These are phyloP conservation scores for Hydrotaea diabolus DNA, from an alignment of 2,888 invertebrate species.

Conservation along the genomic window DNA sequence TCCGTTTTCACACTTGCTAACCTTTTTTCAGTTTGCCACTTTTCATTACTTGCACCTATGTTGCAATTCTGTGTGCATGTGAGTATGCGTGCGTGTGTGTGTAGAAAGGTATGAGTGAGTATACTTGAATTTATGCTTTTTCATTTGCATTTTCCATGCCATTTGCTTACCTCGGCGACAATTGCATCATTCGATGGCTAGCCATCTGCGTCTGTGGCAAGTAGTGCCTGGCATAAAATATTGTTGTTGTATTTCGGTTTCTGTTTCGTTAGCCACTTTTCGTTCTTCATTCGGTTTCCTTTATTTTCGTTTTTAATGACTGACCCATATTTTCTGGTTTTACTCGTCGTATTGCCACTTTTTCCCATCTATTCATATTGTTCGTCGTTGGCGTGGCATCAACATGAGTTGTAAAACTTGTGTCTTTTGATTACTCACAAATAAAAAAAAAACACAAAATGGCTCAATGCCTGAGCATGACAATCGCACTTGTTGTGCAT, in stretches of 20 bases:
- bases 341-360: constrained; percentile 8
- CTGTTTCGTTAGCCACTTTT: constrained; percentile 36
- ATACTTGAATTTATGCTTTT: constrained; percentile 58
- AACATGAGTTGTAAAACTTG: background rate
- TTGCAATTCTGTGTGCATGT: too few species aligned
- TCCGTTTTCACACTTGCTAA: background rate
- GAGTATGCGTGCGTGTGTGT: background rate
- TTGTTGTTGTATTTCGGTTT: constrained; percentile 22
- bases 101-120: background rate
- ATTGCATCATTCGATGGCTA: constrained; percentile 36
- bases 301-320: constrained; percentile 47
- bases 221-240: constrained; percentile 7
- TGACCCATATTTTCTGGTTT: constrained; percentile 60
- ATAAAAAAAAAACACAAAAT: constrained; percentile 50
- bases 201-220: constrained; percentile 29
- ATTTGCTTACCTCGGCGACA: constrained; percentile 58
- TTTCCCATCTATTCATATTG: too few species aligned
- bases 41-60: background rate
- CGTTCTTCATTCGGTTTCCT: constrained; percentile 3
- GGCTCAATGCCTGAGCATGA: constrained; percentile 58
- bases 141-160: constrained; percentile 66
- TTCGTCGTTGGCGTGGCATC: background rate
- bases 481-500: constrained; percentile 49
- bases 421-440: background rate
- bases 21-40: background rate